Evolutionary conservation across 1,140 invertebrate genomes (phyloP).

Genomic region (Laupala kohalensis): DNA sequence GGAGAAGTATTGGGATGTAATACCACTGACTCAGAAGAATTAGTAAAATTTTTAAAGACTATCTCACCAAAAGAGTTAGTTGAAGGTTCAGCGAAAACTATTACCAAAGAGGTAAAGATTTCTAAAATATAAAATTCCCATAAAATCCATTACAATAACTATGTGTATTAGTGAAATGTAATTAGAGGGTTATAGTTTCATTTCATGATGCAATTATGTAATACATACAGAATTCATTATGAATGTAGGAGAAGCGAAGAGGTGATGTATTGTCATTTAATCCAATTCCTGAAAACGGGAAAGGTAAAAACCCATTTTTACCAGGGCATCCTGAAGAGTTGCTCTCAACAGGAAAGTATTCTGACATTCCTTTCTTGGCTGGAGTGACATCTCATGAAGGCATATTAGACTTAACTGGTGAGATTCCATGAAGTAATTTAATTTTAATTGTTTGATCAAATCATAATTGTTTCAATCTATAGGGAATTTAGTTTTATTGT

Average conservation of each 20-base stretch:
- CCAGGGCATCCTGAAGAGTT: background rate
- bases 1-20: slow-evolving; percentile 7
- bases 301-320: background rate
- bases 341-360: background rate
- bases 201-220: too few relatives aligned
- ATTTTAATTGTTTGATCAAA: too few relatives aligned
- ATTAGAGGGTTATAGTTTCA: background rate
- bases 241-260: too few relatives aligned
- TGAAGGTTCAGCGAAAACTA: background rate
- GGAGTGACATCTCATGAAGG: slow-evolving; percentile 6
- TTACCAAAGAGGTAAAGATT: background rate
- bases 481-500: too few relatives aligned
- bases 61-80: background rate
- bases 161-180: background rate
- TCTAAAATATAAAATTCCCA: background rate
- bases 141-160: background rate
- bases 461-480: too few relatives aligned
- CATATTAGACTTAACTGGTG: background rate
- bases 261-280: too few relatives aligned
- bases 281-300: too few relatives aligned
- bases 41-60: background rate
- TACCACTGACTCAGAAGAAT: background rate
- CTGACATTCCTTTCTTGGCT: background rate
- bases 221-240: too few relatives aligned
- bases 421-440: background rate